A percentile compares a stretch with the other conserved stretches of the same genome.
Evolutionary conservation across 2,113 vertebrate species (phyloP).

Genomic region (Megaceryle torquata): DNA sequence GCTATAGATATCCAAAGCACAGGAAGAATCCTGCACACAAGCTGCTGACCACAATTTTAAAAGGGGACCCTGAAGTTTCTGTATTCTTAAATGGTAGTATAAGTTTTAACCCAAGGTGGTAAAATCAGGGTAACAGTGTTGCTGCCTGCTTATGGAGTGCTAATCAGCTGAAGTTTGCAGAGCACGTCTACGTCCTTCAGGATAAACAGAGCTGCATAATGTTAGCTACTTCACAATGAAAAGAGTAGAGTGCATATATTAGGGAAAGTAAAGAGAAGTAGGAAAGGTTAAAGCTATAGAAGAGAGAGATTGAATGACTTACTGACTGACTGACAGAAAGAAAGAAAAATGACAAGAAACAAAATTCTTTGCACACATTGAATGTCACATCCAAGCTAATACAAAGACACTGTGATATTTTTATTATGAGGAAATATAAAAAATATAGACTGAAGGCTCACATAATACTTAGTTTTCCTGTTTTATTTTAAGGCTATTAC

Average conservation of each 20-base stretch:
- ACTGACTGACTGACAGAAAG: neutral
- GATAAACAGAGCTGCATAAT: neutral
- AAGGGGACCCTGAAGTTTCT: neutral
- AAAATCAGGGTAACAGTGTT: neutral
- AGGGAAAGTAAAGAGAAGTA: neutral
- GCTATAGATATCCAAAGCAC: neutral
- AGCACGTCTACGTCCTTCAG: neutral
- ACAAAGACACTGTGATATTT: slow-evolving; percentile 14
- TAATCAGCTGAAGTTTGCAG: neutral
- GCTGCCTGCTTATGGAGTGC: neutral
- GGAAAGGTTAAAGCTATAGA: neutral
- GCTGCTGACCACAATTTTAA: neutral
- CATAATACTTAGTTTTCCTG: slow-evolving; percentile 47
- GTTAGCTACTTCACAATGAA: neutral
- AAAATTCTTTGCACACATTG: neutral
- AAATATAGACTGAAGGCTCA: neutral
- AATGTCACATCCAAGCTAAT: neutral
- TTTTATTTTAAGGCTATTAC: slow-evolving; percentile 8
- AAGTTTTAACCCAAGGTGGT: neutral
- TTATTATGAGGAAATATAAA: slow-evolving; percentile 17
- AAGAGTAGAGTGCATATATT: neutral
- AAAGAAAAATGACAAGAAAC: neutral
- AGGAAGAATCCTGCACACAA: neutral
- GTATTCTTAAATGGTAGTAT: neutral
- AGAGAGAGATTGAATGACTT: neutral